Base-by-base conservation (phyloP, 2,797 vertebrate species). In the Tenualosa ilisha region DNA sequence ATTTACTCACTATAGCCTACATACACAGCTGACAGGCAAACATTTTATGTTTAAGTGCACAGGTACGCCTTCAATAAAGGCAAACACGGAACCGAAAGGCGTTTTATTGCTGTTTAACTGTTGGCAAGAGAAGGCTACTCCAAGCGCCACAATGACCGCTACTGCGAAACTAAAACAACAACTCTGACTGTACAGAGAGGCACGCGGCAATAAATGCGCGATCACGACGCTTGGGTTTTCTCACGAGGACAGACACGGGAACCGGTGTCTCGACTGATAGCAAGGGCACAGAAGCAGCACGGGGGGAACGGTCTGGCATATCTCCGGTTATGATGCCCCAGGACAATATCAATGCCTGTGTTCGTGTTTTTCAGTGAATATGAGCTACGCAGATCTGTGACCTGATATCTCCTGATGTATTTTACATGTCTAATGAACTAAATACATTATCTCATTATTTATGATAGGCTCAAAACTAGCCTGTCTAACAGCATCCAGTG, bases 191-290 rank as follows among this genome's bases (percentile, higher is more conserved):
- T 46, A 79, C 31, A n/a, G 79, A 63, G 79, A 63, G 72, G 46
- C 86, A 83, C 83, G 83, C 84, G 85, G 56, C 37, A 40, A 50
- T 59, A 86, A 86, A 88, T 85, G 88, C 54, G 65, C 82, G 59
- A 49, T 72, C 65, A 31, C 37, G 46, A 9, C 81, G 54, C 22
- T 49, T 54, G n/a, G 5, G 61, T 81, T 63, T 81, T 63, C 87
- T 91, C 90, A 91, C 89, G 87, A 86, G 86, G 87, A 88, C 68
- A 79, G 82, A 88, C 90, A 91, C 88, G 86, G 49, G 86, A 81
- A 85, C 81, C 49, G 43, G 82, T 86, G 72, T 37, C 63, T 81
- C 81, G 81, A 83, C 83, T 84, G 61, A 86, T 51, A 84, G 81
- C 75, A 84, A 79, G 22, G 61, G 85, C 81, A 81, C 63, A 43